phyloP scores from a whole-genome alignment of 2,888 invertebrate genomes.

The Dicyrtomina minuta region DNA sequence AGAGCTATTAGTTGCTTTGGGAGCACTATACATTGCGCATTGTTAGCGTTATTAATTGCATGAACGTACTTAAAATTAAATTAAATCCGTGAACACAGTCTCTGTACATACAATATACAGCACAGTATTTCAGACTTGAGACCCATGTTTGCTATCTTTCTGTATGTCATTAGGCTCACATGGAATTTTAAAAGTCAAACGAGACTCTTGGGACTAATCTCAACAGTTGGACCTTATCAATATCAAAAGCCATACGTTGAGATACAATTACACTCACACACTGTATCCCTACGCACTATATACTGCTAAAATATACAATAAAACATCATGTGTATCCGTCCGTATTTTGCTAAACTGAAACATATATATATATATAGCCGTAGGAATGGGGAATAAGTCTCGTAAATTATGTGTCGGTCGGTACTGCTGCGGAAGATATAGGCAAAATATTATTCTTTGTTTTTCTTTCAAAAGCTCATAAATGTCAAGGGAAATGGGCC shows the following conservation, averaged over 20 bases:
- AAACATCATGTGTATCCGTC: no score
- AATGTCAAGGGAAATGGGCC: slow-evolving; percentile 35
- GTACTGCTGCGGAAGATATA: no score
- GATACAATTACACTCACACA: slow-evolving; percentile 7
- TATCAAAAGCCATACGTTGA: slow-evolving; percentile 20
- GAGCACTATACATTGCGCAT: no score
- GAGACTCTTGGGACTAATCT: slow-evolving; percentile 45
- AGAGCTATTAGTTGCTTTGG: no score
- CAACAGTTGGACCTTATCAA: slow-evolving; percentile 42
- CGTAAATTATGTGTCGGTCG: no score
- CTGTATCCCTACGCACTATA: no score
- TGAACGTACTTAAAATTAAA: not conserved
- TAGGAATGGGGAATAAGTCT: no score
- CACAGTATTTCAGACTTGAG: not conserved
- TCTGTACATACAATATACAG: no score
- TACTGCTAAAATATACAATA: no score
- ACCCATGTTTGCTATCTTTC: not conserved
- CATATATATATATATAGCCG: no score
- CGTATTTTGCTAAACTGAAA: no score
- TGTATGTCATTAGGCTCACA: not conserved
- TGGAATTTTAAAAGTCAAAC: slow-evolving; percentile 22
- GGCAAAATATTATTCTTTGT: slow-evolving; percentile 32
- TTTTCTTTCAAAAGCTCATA: slow-evolving; percentile 40
- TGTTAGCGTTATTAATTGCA: no score
- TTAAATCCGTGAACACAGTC: not conserved